Evolutionary conservation across 1,140 invertebrate genomes (phyloP).

Genomic region (Varroa destructor): DNA sequence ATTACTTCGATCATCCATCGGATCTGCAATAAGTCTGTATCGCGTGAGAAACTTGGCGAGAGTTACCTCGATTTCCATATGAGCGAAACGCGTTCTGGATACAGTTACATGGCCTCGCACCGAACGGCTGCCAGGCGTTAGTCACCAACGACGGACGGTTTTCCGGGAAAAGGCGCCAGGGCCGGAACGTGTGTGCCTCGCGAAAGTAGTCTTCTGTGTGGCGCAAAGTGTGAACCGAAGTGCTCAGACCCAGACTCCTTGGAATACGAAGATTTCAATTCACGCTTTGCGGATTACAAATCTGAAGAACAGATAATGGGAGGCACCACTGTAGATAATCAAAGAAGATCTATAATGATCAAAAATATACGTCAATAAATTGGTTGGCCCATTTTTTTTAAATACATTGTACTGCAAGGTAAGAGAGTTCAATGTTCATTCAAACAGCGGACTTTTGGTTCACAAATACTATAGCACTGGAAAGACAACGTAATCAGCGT

Average conservation of each 20-base stretch:
- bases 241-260: background rate
- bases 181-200: background rate
- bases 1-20: background rate
- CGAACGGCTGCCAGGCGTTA: constrained; percentile 23
- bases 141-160: constrained; percentile 9
- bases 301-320: background rate
- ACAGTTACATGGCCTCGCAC: constrained; percentile 2
- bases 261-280: background rate
- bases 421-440: no score
- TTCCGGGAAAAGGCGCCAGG: background rate
- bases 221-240: background rate
- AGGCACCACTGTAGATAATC: no score
- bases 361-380: no score
- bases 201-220: constrained; percentile 8
- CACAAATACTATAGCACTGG: no score
- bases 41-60: constrained; percentile 4
- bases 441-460: no score
- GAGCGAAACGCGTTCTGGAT: constrained; percentile 18
- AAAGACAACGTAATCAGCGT: no score
- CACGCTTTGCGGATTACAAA: constrained; percentile 8
- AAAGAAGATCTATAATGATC: no score
- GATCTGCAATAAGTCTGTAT: background rate
- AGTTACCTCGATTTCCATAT: constrained; percentile 7
- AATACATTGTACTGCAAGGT: no score
- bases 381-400: no score